Evolutionary conservation across 2,797 vertebrate species (phyloP).

Genomic region (Peromyscus eremicus): DNA sequence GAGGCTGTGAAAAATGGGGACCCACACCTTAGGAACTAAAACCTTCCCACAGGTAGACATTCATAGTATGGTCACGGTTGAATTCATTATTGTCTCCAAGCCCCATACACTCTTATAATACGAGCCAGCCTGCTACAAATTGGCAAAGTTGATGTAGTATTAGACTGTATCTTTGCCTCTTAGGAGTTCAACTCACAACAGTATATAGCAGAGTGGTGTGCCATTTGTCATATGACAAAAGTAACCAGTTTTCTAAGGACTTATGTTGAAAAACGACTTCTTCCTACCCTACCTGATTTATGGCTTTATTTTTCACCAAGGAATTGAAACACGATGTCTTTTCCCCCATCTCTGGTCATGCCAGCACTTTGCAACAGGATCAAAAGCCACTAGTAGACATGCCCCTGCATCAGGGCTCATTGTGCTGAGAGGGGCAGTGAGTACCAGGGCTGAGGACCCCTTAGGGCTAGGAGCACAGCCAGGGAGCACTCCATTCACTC

Average conservation of each 20-base stretch:
- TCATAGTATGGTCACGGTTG: not conserved
- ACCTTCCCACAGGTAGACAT: not conserved
- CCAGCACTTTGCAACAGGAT: not conserved
- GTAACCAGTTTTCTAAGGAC: not conserved
- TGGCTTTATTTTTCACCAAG: conserved; percentile 56
- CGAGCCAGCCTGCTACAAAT: not conserved
- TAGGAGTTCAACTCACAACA: not conserved
- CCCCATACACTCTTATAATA: fast-evolving
- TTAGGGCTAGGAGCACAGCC: fast-evolving
- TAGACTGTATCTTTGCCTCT: not conserved
- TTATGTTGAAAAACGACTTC: not conserved
- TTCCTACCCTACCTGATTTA: not conserved
- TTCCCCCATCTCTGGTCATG: not conserved
- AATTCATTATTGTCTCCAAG: not conserved
- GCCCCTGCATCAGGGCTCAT: not conserved
- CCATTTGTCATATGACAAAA: not conserved
- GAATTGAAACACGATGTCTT: not conserved
- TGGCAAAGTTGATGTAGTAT: not conserved
- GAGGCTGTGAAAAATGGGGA: not conserved
- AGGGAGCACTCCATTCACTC: not conserved
- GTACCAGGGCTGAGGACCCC: not conserved
- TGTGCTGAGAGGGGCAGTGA: not conserved
- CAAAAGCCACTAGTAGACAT: not conserved
- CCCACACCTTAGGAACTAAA: not conserved
- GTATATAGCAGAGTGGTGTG: fast-evolving